phyloP scores from a whole-genome alignment of 1,140 invertebrate species.

The Coenobita brevimanus region DNA sequence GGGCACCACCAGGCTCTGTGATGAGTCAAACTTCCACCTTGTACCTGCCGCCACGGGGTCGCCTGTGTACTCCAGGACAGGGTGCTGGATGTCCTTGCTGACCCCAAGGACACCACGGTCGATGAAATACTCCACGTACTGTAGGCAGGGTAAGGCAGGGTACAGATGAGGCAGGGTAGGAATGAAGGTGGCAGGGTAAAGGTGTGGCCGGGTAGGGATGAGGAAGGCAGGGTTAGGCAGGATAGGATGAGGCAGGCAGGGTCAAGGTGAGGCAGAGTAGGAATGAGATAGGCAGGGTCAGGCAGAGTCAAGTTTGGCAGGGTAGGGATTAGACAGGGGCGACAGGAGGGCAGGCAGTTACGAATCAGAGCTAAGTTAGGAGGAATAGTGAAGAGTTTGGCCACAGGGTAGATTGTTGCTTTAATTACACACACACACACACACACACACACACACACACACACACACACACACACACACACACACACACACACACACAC shows the following conservation, averaged over 20 bases:
- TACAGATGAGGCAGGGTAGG: not conserved
- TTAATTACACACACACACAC: too few species aligned
- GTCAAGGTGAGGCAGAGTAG: not conserved
- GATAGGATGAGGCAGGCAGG: not conserved
- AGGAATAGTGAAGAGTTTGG: too few species aligned
- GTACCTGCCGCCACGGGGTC: slow-evolving; percentile 79
- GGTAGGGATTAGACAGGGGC: too few species aligned
- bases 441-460: too few species aligned
- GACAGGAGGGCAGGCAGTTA: too few species aligned
- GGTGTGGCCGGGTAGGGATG: not conserved
- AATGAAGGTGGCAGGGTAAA: not conserved
- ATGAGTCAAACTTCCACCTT: slow-evolving; percentile 79
- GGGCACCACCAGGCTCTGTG: slow-evolving; percentile 82
- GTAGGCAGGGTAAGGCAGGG: slow-evolving; percentile 12
- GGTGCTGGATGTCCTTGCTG: slow-evolving; percentile 82
- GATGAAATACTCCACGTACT: slow-evolving; percentile 88
- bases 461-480: too few species aligned
- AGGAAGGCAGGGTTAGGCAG: not conserved
- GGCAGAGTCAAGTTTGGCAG: too few species aligned
- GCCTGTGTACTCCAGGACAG: slow-evolving; percentile 83
- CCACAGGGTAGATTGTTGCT: too few species aligned
- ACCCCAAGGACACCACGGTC: slow-evolving; percentile 86
- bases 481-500: too few species aligned
- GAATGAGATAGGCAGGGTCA: too few species aligned
- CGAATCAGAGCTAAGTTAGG: too few species aligned